Conservation (phyloP, 2,888 invertebrate species). For the Campoletis raptor region DNA sequence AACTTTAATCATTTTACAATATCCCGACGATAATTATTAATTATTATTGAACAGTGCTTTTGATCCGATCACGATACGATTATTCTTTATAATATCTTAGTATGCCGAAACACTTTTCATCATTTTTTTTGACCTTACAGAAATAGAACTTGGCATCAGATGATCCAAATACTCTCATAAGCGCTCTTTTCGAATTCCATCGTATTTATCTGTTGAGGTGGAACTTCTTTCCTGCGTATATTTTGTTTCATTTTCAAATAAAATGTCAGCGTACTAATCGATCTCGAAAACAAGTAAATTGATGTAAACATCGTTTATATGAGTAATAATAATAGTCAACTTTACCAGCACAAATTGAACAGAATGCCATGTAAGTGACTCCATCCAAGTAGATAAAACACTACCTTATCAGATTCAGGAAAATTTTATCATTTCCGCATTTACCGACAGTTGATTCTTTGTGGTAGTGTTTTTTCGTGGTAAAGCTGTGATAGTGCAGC, state of each 20-base stretch:
- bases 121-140: background rate
- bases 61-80: background rate
- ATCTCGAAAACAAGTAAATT: background rate
- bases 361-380: background rate
- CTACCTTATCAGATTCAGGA: background rate
- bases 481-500: too few relatives aligned
- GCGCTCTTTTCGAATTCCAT: background rate
- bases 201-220: background rate
- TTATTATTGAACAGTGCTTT: background rate
- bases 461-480: too few relatives aligned
- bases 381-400: background rate
- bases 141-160: conserved; percentile 9
- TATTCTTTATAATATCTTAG: background rate
- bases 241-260: background rate
- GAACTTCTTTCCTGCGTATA: background rate
- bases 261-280: too few relatives aligned
- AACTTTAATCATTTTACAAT: conserved; percentile 43
- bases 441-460: conserved; percentile 46
- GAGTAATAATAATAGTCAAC: background rate
- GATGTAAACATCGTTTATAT: background rate
- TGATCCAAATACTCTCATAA: background rate
- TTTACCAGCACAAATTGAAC: background rate
- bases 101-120: background rate
- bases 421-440: background rate
- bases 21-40: conserved; percentile 8